These are phyloP conservation scores for Lamellibrachia luymesi DNA, from an alignment of 1,140 invertebrate species.

Conservation along the genomic window DNA sequence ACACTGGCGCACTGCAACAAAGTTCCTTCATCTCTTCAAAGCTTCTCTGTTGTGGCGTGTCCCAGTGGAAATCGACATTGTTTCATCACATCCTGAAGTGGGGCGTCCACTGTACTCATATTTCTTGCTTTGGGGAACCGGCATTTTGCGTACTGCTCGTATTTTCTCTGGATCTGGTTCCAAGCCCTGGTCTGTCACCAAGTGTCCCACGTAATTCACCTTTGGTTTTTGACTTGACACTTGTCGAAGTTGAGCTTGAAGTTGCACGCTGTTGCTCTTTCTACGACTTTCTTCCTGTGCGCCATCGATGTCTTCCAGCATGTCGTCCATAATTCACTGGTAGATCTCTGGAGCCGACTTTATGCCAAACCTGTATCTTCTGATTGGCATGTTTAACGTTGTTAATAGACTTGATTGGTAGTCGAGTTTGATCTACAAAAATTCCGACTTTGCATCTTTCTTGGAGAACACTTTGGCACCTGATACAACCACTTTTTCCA, in stretches of 20 bases:
- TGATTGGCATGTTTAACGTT: conserved; percentile 28
- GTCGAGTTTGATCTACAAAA: too few relatives aligned
- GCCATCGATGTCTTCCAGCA: too few relatives aligned
- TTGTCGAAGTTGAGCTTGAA: too few relatives aligned
- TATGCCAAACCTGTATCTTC: background rate
- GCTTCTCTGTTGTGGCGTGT: background rate
- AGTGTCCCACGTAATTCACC: conserved; percentile 6
- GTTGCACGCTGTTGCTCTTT: background rate
- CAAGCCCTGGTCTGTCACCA: background rate
- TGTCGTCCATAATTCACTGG: too few relatives aligned
- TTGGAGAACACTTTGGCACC: background rate
- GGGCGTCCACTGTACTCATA: background rate
- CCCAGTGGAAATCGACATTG: background rate
- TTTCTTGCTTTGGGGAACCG: background rate
- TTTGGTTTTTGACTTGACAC: background rate
- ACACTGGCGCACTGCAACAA: background rate
- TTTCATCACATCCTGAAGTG: conserved; percentile 8
- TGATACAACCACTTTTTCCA: background rate
- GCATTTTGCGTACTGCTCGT: background rate
- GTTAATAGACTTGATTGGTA: conserved; percentile 20
- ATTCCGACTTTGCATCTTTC: background rate
- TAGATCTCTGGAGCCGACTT: conserved; percentile 6
- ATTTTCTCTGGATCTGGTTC: conserved; percentile 10
- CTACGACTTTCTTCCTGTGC: background rate
- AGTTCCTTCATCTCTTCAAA: background rate